Conservation (phyloP, 2,888 invertebrate species). For the Platycheirus albimanus region DNA sequence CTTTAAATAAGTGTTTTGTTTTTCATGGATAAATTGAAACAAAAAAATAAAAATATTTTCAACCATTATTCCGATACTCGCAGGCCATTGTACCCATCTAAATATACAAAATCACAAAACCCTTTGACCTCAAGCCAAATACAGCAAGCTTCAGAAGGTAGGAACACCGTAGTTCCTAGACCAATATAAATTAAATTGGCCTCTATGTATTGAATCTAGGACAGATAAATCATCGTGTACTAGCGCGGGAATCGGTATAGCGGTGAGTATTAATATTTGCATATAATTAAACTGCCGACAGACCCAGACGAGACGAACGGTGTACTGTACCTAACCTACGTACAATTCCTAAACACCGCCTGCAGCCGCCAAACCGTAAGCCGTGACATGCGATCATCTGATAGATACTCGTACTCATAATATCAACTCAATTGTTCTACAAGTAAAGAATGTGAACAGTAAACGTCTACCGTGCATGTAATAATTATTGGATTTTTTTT, state of each 20-base stretch:
- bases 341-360: conserved; percentile 19
- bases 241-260: not conserved
- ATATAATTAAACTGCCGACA: not conserved
- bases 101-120: not conserved
- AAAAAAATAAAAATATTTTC: no score
- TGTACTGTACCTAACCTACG: not conserved
- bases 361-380: not conserved
- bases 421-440: conserved; percentile 55
- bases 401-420: conserved; percentile 31
- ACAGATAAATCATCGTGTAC: not conserved
- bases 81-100: not conserved
- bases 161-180: not conserved
- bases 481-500: conserved; percentile 51
- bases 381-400: conserved; percentile 39
- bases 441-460: conserved; percentile 3
- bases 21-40: no score
- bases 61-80: no score
- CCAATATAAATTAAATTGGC: not conserved
- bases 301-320: not conserved
- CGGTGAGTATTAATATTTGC: not conserved
- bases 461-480: conserved; percentile 25
- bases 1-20: no score
- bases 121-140: not conserved
- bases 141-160: no score
- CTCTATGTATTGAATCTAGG: not conserved